phyloP scores from a whole-genome alignment of 2,113 vertebrate genomes.

The Petromus typicus region DNA sequence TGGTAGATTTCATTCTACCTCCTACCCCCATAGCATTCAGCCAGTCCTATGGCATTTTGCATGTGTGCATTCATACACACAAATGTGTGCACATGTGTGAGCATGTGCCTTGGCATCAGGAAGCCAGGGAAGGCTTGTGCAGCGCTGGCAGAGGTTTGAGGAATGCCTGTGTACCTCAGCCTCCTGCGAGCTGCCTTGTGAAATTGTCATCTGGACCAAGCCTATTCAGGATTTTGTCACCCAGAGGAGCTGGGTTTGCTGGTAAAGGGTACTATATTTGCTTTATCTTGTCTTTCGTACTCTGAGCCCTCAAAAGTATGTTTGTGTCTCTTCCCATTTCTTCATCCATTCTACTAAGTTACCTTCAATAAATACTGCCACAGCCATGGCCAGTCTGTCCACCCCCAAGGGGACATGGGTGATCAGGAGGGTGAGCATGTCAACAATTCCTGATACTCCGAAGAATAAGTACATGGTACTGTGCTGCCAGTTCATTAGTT shows the following conservation, averaged over 20 bases:
- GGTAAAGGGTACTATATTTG: not conserved
- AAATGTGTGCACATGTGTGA: not conserved
- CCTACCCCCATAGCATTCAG: not conserved
- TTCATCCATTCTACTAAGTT: not conserved
- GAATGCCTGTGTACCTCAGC: not conserved
- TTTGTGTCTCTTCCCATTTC: not conserved
- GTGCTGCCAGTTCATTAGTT: conserved; percentile 99
- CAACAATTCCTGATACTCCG: conserved; percentile 88
- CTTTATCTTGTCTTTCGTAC: not conserved
- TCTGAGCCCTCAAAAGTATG: not conserved
- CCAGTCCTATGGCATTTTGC: not conserved
- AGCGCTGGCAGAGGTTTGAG: not conserved
- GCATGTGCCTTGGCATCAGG: not conserved
- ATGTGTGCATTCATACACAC: not conserved
- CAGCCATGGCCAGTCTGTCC: conserved; percentile 89
- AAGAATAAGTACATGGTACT: conserved; percentile 98
- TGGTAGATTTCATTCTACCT: not conserved
- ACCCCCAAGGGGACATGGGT: conserved; percentile 86
- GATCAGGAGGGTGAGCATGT: conserved; percentile 85
- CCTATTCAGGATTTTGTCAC: not conserved
- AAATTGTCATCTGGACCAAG: not conserved
- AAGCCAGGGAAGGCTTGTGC: not conserved
- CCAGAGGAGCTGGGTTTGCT: not conserved
- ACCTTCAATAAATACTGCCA: conserved; percentile 95
- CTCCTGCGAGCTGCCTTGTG: not conserved